phyloP scores from a whole-genome alignment of 2,888 invertebrate genomes.

The Caenorhabditis sinica region DNA sequence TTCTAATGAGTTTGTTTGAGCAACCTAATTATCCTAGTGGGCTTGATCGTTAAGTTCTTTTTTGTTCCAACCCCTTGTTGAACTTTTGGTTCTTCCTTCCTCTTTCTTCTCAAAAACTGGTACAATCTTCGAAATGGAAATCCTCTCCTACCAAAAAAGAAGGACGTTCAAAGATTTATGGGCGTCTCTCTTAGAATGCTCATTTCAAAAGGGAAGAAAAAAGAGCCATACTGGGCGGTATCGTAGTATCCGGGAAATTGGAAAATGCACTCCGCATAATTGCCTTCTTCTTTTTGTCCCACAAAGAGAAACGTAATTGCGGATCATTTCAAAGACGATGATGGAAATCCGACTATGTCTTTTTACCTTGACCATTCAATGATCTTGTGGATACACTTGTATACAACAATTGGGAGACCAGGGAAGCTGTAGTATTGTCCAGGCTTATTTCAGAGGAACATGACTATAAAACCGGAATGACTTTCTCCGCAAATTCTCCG shows the following conservation, averaged over 20 bases:
- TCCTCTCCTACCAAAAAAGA: not conserved
- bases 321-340: not conserved
- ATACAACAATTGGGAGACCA: too few species aligned
- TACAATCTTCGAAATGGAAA: not conserved
- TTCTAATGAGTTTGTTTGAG: not conserved
- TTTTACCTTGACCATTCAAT: not conserved
- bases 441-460: too few species aligned
- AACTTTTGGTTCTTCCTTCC: not conserved
- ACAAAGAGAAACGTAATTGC: not conserved
- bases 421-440: too few species aligned
- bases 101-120: not conserved
- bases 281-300: not conserved
- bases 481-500: too few species aligned
- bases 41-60: not conserved
- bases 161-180: not conserved
- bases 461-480: too few species aligned
- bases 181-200: not conserved
- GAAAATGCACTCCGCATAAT: slow-evolving; percentile 17
- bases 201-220: not conserved
- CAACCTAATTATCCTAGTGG: not conserved
- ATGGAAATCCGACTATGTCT: not conserved
- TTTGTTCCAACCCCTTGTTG: not conserved
- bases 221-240: not conserved
- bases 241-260: not conserved
- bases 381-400: not conserved